phyloP scores from a whole-genome alignment of 2,888 invertebrate species.

The Ophion ventricosus region DNA sequence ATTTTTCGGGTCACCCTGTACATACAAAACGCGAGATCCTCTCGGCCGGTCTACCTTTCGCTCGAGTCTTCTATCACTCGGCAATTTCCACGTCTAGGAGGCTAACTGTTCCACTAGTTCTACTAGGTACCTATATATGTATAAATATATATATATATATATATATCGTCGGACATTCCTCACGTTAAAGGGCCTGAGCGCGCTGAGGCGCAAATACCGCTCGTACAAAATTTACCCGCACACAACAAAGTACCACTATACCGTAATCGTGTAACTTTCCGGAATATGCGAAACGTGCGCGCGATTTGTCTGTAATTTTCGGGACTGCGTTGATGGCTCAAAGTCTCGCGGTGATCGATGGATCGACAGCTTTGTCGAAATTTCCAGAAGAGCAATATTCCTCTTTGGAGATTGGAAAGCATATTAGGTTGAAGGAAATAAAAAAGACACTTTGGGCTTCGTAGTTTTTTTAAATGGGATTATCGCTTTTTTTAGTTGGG shows the following conservation, averaged over 20 bases:
- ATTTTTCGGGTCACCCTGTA: neutral
- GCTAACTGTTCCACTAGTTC: conserved; percentile 23
- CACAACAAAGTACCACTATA: too few species aligned
- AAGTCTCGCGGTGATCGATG: too few species aligned
- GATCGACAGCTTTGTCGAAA: too few species aligned
- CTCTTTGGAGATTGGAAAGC: too few species aligned
- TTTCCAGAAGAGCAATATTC: too few species aligned
- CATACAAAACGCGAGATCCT: conserved; percentile 24
- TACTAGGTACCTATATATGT: neutral
- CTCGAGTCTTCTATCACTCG: conserved; percentile 24
- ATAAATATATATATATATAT: too few species aligned
- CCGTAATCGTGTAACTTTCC: neutral
- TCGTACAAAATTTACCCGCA: too few species aligned
- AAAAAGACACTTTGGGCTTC: neutral
- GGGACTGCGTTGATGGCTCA: too few species aligned
- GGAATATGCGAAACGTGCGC: neutral
- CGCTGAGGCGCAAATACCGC: too few species aligned
- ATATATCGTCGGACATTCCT: neutral
- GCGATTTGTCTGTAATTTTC: neutral
- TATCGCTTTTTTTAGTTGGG: neutral
- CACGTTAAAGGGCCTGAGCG: too few species aligned
- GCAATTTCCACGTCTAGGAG: conserved; percentile 13
- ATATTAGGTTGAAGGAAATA: too few species aligned
- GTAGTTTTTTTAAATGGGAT: neutral
- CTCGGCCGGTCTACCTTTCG: conserved; percentile 37